These are phyloP conservation scores for Matsumurasca onukii DNA, from an alignment of 1,140 invertebrate species.

Conservation along the genomic window DNA sequence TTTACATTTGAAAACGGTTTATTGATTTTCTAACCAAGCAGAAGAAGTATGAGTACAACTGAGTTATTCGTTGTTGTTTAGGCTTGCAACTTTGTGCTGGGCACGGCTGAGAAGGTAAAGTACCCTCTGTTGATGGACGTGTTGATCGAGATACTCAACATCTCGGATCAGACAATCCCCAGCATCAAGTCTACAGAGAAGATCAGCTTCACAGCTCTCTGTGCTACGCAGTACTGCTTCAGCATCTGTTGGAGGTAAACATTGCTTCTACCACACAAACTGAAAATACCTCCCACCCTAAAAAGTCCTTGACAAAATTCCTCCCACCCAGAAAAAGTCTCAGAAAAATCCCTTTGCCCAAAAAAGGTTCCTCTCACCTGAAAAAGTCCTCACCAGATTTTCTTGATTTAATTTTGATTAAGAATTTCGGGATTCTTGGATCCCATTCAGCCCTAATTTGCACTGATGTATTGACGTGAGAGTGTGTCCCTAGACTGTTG, in stretches of 20 bases:
- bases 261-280: too few relatives aligned
- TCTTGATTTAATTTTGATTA: too few relatives aligned
- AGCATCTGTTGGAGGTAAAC: slow-evolving; percentile 78
- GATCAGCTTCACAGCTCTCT: slow-evolving; percentile 66
- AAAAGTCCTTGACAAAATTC: too few relatives aligned
- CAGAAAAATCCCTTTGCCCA: too few relatives aligned
- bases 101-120: slow-evolving; percentile 85
- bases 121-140: slow-evolving; percentile 86
- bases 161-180: slow-evolving; percentile 61
- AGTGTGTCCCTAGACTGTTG: slow-evolving; percentile 51
- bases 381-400: too few relatives aligned
- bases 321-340: too few relatives aligned
- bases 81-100: slow-evolving; percentile 90
- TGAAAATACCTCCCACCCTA: too few relatives aligned
- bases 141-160: slow-evolving; percentile 72
- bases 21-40: too few relatives aligned
- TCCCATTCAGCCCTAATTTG: background rate
- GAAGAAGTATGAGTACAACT: too few relatives aligned
- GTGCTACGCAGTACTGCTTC: slow-evolving; percentile 90
- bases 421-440: too few relatives aligned
- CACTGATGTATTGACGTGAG: background rate
- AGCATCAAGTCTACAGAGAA: slow-evolving; percentile 53
- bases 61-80: slow-evolving; percentile 46
- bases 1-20: too few relatives aligned
- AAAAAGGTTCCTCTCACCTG: too few relatives aligned